Evolutionary conservation across 2,797 vertebrate species (phyloP).

Genomic region (Lepus townsendii): DNA sequence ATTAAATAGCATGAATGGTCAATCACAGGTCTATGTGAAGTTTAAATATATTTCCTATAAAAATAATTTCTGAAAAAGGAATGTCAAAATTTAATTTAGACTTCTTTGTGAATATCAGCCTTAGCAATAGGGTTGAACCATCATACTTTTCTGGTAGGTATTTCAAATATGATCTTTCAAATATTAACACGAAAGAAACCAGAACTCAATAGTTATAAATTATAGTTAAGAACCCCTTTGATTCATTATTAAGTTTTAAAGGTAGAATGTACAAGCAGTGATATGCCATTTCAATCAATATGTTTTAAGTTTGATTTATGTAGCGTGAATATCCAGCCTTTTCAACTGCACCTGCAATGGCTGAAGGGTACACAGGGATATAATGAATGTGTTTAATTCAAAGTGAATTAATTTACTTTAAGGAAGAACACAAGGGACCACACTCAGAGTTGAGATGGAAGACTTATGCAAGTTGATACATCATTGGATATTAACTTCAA

Average conservation of each 20-base stretch:
- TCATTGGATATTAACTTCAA: not conserved
- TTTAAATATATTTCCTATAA: conserved; percentile 60
- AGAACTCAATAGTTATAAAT: conserved; percentile 51
- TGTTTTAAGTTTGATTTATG: conserved; percentile 33
- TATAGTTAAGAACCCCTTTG: conserved; percentile 18
- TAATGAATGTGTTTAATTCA: not conserved
- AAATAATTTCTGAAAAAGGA: conserved; percentile 42
- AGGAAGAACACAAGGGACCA: not conserved
- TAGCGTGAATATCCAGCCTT: not conserved
- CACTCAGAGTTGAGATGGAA: not conserved
- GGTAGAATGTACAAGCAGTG: not conserved
- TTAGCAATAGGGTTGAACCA: conserved; percentile 55
- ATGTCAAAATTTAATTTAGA: conserved; percentile 58
- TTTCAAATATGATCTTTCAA: conserved; percentile 55
- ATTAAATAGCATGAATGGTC: conserved; percentile 52
- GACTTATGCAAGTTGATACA: not conserved
- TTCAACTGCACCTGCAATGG: not conserved
- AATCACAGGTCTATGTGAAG: conserved; percentile 39
- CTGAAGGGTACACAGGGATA: not conserved
- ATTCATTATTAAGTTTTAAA: conserved; percentile 37
- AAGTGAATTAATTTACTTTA: not conserved
- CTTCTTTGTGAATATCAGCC: conserved; percentile 21
- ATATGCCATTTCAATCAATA: not conserved
- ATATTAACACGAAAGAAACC: conserved; percentile 9
- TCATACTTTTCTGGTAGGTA: not conserved